phyloP scores from a whole-genome alignment of 2,113 vertebrate species.

The Argyrosomus japonicus region DNA sequence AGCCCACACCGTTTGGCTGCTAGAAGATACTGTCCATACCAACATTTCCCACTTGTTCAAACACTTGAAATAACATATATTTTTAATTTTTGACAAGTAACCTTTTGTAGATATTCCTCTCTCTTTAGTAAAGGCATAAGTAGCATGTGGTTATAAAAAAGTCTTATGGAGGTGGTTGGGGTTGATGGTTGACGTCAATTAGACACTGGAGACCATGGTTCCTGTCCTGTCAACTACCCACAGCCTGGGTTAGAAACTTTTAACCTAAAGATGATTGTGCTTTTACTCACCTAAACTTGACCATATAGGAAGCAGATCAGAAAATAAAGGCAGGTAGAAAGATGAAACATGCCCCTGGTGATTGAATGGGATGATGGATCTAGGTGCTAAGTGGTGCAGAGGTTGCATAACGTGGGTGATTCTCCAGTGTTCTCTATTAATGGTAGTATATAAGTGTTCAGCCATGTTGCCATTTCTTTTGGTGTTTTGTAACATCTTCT shows the following conservation, averaged over 20 bases:
- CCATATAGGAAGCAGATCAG: background rate
- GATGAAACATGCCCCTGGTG: background rate
- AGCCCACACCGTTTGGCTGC: background rate
- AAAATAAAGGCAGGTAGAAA: background rate
- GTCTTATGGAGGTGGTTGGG: background rate
- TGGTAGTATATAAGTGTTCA: background rate
- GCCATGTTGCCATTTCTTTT: background rate
- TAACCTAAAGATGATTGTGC: background rate
- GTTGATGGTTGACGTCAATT: background rate
- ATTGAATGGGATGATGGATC: background rate
- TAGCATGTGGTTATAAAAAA: background rate
- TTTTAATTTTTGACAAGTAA: background rate
- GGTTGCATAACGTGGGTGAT: background rate
- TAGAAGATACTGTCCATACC: background rate
- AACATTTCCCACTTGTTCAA: background rate
- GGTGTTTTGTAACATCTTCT: slow-evolving; percentile 29
- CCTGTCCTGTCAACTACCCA: background rate
- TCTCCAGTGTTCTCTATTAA: slow-evolving; percentile 27
- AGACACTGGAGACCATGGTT: background rate
- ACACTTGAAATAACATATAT: background rate
- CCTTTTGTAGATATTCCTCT: background rate
- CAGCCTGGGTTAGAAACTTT: background rate
- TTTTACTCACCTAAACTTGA: background rate
- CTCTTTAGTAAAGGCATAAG: background rate
- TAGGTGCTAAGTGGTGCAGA: background rate